These are phyloP conservation scores for Micronycteris hirsuta DNA, from an alignment of 2,113 vertebrate genomes.

Conservation along the genomic window DNA sequence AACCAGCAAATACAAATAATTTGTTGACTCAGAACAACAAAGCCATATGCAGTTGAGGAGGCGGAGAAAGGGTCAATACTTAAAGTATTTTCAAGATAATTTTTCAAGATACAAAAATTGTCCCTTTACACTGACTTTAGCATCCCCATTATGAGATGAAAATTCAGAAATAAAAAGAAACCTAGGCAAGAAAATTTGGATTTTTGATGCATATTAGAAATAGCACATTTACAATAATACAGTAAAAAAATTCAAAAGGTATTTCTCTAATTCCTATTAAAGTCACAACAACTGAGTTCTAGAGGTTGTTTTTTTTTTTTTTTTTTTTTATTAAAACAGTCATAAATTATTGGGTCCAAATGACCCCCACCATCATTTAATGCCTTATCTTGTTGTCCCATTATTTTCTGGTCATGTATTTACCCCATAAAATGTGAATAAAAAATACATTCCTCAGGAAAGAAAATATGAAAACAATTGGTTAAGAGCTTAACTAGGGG, in stretches of 20 bases:
- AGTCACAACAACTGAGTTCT: not conserved
- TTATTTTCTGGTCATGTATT: not conserved
- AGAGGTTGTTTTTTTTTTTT: not conserved
- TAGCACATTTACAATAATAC: not conserved
- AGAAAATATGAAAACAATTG: not conserved
- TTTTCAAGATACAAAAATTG: not conserved
- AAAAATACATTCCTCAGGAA: not conserved
- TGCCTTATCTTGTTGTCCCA: not conserved
- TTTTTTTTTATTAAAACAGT: not conserved
- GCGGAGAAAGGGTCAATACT: fast-evolving
- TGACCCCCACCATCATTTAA: not conserved
- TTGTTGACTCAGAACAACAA: not conserved
- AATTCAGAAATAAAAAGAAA: not conserved
- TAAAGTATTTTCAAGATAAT: not conserved
- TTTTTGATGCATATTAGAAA: not conserved
- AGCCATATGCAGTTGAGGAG: not conserved
- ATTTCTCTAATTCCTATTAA: not conserved
- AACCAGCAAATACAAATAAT: not conserved
- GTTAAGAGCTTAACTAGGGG: not conserved
- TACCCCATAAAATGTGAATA: not conserved
- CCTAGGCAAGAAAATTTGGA: not conserved
- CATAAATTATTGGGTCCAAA: not conserved
- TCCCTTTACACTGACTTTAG: not conserved
- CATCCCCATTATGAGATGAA: not conserved
- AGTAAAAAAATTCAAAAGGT: not conserved